Evolutionary conservation across 23 tunicate genomes (phyloP).

Genomic region (Ciona savignyi): DNA sequence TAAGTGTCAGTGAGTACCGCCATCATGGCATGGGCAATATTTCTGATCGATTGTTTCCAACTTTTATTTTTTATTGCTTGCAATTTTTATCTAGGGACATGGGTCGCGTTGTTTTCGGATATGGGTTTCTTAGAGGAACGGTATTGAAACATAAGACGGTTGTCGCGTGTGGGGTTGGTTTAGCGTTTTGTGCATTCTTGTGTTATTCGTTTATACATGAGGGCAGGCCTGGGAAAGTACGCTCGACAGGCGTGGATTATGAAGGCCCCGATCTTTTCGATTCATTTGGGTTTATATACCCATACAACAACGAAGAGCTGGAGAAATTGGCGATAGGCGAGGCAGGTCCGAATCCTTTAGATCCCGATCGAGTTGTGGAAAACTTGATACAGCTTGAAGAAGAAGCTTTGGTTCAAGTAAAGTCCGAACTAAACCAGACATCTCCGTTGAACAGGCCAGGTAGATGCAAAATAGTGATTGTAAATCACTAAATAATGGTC

Average conservation of each 20-base stretch:
- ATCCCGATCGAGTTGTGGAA: slow-evolving; percentile 29
- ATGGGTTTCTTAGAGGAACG: slow-evolving; percentile 21
- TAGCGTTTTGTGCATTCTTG: slow-evolving; percentile 12
- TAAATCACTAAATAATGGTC: neutral
- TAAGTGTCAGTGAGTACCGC: neutral
- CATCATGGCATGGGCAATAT: neutral
- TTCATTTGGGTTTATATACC: slow-evolving; percentile 18
- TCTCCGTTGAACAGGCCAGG: neutral
- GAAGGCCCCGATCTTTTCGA: slow-evolving; percentile 43
- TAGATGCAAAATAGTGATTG: neutral
- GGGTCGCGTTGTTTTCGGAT: slow-evolving; percentile 28
- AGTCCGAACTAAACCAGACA: neutral
- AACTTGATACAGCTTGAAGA: slow-evolving; percentile 25
- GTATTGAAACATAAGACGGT: slow-evolving; percentile 18
- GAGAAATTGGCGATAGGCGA: slow-evolving; percentile 37
- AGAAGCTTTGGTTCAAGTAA: slow-evolving; percentile 24
- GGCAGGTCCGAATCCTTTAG: slow-evolving; percentile 17
- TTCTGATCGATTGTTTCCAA: neutral
- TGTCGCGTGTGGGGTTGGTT: neutral
- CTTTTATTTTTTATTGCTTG: neutral
- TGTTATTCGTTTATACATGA: slow-evolving; percentile 25
- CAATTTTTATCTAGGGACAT: neutral
- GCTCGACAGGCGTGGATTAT: slow-evolving; percentile 30
- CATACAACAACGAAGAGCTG: slow-evolving; percentile 5
- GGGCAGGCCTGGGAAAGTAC: slow-evolving; percentile 40